Base-by-base conservation (phyloP, 2,113 vertebrate genomes). In the Colaptes auratus region DNA sequence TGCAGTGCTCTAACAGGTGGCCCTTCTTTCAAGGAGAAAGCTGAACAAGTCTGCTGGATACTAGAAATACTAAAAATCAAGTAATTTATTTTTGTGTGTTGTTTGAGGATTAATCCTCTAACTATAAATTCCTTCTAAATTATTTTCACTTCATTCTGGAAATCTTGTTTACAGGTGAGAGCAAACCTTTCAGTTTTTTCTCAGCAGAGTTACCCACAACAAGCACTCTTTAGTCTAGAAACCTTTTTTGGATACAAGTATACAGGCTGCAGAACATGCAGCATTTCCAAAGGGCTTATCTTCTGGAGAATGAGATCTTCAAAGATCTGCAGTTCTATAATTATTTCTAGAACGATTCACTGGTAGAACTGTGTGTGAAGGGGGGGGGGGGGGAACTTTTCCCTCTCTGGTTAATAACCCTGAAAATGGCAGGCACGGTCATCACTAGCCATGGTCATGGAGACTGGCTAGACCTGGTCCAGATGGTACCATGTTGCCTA, bases 401-500 rank as follows among this genome's bases (percentile, higher is more conserved):
- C 33, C 36, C 88, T 64, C 90, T 83, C 65, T 93, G 56, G 66
- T 71, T 71, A 90, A 81, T 67, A 67, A 81, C 76, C 75, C 78
- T 90, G 80, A 72, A 79, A 89, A 86, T 58, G 33, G 78, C 72
- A 52, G 44, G 31, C 82, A 46, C 5, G 9, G 69, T 90, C 85
- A 83, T 64, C 48, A 15, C 67, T 36, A 66, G 42, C 58, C 79
- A 85, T 78, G 93, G 88, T 61, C 53, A 18, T 75, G 75, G 86
- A 69, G 80, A 50, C 80, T 74, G 94, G 88, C 96, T 96, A 95
- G 95, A 96, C 85, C 85, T 95, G 88, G 79, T 91, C 96, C 96
- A 97, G 95, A 97, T 96, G 96, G 94, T 53, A 31, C 88, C 85
- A 50, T 60, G 85, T 80, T 95, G 95, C 89, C 85, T 92, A 91